Evolutionary conservation across 92 coral and sea anemone species (phyloP).

Genomic region (Bergia puertoricense): DNA sequence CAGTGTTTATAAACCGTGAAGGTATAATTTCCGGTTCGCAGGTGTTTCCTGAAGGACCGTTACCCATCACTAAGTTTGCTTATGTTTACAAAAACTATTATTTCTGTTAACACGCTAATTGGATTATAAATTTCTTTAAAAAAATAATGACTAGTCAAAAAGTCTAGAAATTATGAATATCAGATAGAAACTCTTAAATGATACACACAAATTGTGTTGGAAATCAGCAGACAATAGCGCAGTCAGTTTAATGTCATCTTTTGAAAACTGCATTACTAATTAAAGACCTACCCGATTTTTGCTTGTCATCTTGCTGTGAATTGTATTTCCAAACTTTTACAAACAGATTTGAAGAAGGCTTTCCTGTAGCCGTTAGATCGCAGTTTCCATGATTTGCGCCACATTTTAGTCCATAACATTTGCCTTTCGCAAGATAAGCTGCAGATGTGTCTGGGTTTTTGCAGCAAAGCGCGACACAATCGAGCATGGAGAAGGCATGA

Average conservation of each 20-base stretch:
- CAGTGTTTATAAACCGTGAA: background rate
- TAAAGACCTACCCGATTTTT: constrained; percentile 22
- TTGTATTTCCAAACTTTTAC: constrained; percentile 48
- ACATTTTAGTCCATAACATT: constrained; percentile 53
- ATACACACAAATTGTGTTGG: background rate
- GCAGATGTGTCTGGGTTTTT: constrained; percentile 42
- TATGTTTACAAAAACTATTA: background rate
- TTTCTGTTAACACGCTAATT: background rate
- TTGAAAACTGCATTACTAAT: constrained; percentile 14
- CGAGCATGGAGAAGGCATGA: constrained; percentile 42
- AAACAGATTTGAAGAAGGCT: constrained; percentile 56
- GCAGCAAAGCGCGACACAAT: constrained; percentile 58
- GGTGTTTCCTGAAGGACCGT: constrained; percentile 29
- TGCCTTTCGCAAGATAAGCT: constrained; percentile 47
- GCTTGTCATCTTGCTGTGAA: constrained; percentile 1
- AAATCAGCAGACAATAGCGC: background rate
- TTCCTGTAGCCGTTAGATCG: constrained; percentile 36
- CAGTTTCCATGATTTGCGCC: constrained; percentile 42
- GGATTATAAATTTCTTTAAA: background rate
- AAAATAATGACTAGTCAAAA: background rate
- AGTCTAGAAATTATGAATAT: background rate
- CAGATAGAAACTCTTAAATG: background rate
- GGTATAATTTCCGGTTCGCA: background rate
- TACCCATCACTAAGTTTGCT: constrained; percentile 31
- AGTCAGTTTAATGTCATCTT: background rate